Conservation (phyloP, 64 coral and sea anemone genomes). For the Montipora foliosa region DNA sequence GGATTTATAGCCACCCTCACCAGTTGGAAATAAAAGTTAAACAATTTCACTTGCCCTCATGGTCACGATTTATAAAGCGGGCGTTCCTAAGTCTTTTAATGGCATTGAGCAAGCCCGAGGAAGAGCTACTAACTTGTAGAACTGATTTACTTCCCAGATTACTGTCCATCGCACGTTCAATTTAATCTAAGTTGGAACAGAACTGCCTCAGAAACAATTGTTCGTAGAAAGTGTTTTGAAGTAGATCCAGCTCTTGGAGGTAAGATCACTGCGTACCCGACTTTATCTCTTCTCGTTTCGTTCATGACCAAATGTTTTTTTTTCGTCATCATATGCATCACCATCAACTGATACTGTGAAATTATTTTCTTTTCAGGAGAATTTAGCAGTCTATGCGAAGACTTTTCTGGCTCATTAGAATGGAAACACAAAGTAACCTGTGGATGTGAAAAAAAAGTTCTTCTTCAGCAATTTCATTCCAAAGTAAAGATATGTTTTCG, state of each 20-base stretch:
- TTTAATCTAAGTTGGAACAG: conserved; percentile 17
- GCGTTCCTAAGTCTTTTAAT: no score
- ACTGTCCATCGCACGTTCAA: conserved; percentile 6
- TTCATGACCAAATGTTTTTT: not conserved
- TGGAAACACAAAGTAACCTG: conserved; percentile 28
- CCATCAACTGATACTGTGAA: no score
- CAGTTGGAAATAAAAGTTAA: no score
- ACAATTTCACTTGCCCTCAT: no score
- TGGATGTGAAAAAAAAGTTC: conserved; percentile 3
- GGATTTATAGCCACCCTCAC: no score
- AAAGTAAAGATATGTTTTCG: not conserved
- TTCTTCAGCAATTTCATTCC: not conserved
- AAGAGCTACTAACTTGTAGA: not conserved
- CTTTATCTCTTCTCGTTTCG: not conserved
- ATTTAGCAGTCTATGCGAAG: not conserved
- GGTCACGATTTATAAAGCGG: no score
- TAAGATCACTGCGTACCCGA: not conserved
- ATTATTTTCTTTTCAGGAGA: not conserved
- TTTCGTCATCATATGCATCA: not conserved
- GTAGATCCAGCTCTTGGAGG: conserved; percentile 15
- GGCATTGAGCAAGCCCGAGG: no score
- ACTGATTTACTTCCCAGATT: not conserved
- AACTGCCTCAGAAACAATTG: not conserved
- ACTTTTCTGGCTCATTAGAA: no score
- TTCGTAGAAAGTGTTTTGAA: conserved; percentile 22